These are phyloP conservation scores for Andrena trimmerana DNA, from an alignment of 2,888 invertebrate species.

Conservation along the genomic window DNA sequence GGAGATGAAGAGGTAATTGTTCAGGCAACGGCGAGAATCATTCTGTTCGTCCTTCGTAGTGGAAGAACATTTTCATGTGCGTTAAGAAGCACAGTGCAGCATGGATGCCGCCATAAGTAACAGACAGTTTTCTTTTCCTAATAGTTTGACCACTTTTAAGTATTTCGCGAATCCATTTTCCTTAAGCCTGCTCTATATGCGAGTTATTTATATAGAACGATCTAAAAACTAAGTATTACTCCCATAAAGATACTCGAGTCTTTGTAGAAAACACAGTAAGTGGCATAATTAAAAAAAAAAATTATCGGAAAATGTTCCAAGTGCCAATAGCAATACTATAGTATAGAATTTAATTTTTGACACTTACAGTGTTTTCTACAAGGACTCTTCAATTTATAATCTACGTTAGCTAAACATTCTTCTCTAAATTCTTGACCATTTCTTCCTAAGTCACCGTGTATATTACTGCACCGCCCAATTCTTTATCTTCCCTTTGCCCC, in stretches of 20 bases:
- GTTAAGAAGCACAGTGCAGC: constrained; percentile 1
- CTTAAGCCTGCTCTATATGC: not conserved
- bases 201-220: not conserved
- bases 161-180: not conserved
- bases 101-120: not conserved
- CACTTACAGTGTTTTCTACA: too few species aligned
- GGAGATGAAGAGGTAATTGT: constrained; percentile 7
- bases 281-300: too few species aligned
- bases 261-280: too few species aligned
- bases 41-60: not conserved
- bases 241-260: too few species aligned
- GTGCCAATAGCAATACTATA: too few species aligned
- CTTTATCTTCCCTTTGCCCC: constrained; percentile 2
- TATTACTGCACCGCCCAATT: not conserved
- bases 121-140: not conserved
- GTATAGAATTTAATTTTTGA: too few species aligned
- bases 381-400: too few species aligned
- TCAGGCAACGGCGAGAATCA: not conserved
- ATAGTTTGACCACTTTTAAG: not conserved
- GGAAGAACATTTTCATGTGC: constrained; percentile 25
- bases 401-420: too few species aligned
- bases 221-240: not conserved
- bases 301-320: too few species aligned
- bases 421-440: too few species aligned
- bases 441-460: not conserved